Percentiles rank a stretch among this genome's conserved stretches.
Conservation (phyloP, 2,113 vertebrate genomes). For the Myiozetetes cayanensis region DNA sequence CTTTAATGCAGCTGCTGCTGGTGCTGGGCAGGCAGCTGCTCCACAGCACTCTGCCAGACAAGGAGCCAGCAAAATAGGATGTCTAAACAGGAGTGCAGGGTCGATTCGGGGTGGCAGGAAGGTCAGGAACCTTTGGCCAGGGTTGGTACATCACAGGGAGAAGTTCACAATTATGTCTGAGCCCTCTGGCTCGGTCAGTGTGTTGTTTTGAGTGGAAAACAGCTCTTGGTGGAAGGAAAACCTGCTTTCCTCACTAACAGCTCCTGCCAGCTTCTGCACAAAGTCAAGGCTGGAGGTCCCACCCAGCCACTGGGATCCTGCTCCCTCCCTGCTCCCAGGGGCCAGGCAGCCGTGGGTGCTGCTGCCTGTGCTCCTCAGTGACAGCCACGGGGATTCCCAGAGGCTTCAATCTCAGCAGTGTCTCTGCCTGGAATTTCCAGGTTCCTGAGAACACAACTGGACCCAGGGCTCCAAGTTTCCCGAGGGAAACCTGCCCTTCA, state of each 20-base stretch:
- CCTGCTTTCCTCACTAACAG: not conserved
- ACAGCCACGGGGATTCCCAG: not conserved
- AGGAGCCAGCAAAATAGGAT: rapidly evolving
- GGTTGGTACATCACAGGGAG: rapidly evolving
- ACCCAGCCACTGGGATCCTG: rapidly evolving
- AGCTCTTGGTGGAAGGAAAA: not conserved
- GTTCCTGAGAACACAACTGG: not conserved
- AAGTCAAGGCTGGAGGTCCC: not conserved
- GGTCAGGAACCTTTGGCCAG: not conserved
- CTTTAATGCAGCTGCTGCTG: not conserved
- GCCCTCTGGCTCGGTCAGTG: rapidly evolving
- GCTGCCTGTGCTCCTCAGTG: rapidly evolving
- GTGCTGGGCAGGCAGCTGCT: not conserved
- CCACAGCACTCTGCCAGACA: not conserved
- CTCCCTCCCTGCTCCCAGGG: not conserved
- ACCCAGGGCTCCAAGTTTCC: not conserved
- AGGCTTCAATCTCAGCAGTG: rapidly evolving
- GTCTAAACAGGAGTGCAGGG: rapidly evolving
- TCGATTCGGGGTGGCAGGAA: not conserved
- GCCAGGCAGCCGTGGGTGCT: rapidly evolving
- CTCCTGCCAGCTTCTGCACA: not conserved
- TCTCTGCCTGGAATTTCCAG: not conserved
- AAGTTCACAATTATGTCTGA: rapidly evolving
- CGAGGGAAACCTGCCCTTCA: rapidly evolving
- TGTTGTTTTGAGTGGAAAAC: not conserved